phyloP scores from a whole-genome alignment of 1,140 invertebrate genomes.

The Heliothis subflexa region DNA sequence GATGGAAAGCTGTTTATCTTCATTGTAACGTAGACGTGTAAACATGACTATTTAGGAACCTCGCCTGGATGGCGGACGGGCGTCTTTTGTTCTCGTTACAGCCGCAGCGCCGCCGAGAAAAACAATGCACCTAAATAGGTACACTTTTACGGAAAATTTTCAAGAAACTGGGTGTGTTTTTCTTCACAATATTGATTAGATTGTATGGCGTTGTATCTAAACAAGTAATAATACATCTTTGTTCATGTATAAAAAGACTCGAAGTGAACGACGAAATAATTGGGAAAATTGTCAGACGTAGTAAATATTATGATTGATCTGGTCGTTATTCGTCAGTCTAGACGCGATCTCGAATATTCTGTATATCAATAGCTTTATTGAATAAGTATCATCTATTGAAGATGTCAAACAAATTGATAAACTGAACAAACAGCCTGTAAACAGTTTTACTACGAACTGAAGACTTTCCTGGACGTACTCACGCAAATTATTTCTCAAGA shows the following conservation, averaged over 20 bases:
- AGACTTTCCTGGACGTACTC: neutral
- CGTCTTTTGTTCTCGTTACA: slow-evolving; percentile 17
- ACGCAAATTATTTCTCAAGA: slow-evolving; percentile 12
- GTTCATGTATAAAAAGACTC: too few relatives aligned
- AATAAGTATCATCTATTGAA: neutral
- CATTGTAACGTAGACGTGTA: slow-evolving; percentile 3
- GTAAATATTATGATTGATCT: too few relatives aligned
- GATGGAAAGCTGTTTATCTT: slow-evolving; percentile 15
- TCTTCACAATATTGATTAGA: neutral
- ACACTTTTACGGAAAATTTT: neutral
- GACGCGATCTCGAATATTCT: too few relatives aligned
- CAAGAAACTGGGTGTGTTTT: neutral
- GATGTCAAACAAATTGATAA: slow-evolving; percentile 17
- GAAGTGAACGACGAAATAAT: too few relatives aligned
- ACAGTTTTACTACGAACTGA: neutral
- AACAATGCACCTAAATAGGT: neutral
- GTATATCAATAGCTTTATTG: too few relatives aligned
- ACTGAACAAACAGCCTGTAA: neutral
- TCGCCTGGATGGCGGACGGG: neutral
- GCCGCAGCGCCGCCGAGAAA: neutral
- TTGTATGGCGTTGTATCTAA: too few relatives aligned
- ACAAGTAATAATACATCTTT: too few relatives aligned
- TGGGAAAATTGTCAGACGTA: too few relatives aligned
- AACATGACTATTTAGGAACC: slow-evolving; percentile 7
- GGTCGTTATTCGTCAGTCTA: too few relatives aligned